A percentile compares a stretch with the other conserved stretches of the same genome.
Evolutionary conservation across 2,797 vertebrate species (phyloP).

Genomic region (Cynopterus sphinx): DNA sequence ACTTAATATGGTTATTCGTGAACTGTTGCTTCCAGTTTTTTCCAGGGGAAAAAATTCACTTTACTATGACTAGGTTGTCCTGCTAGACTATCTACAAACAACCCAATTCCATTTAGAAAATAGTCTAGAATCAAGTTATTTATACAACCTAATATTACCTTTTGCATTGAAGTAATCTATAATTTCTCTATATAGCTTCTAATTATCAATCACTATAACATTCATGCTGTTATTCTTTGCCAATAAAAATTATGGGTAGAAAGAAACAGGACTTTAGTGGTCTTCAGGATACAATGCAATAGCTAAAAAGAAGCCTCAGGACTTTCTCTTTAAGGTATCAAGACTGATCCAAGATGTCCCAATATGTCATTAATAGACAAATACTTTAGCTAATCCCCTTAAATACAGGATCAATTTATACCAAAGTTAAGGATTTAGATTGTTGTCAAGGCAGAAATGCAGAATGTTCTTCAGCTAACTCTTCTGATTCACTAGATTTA

Average conservation of each 20-base stretch:
- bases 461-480: not conserved
- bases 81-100: not conserved
- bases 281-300: not conserved
- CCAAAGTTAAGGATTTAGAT: not conserved
- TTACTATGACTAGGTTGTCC: not conserved
- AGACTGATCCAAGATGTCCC: not conserved
- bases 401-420: not conserved
- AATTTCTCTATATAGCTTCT: not conserved
- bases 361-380: not conserved
- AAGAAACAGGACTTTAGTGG: not conserved
- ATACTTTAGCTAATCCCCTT: not conserved
- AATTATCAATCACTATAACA: not conserved
- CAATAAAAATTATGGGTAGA: not conserved
- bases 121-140: not conserved
- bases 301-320: not conserved
- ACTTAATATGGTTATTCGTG: not conserved
- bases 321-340: not conserved
- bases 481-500: not conserved
- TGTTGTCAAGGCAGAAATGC: not conserved
- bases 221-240: not conserved
- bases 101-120: conserved; percentile 38
- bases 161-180: not conserved
- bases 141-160: not conserved
- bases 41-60: not conserved
- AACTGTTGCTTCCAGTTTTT: not conserved